A percentile compares a stretch with the other conserved stretches of the same genome.
phyloP scores from a whole-genome alignment of 2,888 invertebrate species.

The Neoaliturus tenellus region DNA sequence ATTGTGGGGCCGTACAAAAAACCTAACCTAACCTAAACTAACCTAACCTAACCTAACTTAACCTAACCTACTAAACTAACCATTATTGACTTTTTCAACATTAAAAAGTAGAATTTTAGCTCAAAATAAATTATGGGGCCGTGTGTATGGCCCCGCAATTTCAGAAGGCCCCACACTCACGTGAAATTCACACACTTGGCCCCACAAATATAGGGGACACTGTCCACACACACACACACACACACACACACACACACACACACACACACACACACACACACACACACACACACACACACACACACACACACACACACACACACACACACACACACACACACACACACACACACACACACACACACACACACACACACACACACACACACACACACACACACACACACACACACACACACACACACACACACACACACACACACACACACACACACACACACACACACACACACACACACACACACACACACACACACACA shows the following conservation, averaged over 20 bases:
- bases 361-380: conserved; percentile 52
- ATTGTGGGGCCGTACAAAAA: no score
- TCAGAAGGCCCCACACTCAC: no score
- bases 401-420: conserved; percentile 52
- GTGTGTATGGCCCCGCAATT: no score
- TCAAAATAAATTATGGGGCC: no score
- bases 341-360: conserved; percentile 33
- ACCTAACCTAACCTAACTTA: no score
- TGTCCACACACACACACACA: conserved; percentile 7
- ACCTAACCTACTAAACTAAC: no score
- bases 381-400: conserved; percentile 52
- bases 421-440: conserved; percentile 52
- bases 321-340: conserved; percentile 29
- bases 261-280: conserved; percentile 29
- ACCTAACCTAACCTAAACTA: no score
- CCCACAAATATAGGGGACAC: not conserved
- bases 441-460: conserved; percentile 50
- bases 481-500: conserved; percentile 49
- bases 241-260: conserved; percentile 29
- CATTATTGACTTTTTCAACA: no score
- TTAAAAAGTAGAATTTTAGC: no score
- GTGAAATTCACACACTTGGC: not conserved
- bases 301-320: conserved; percentile 26
- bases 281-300: conserved; percentile 29
- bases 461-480: conserved; percentile 44